Evolutionary conservation across 2,113 vertebrate genomes (phyloP), one percentile per base, ranked within the genome.

Genomic region (Podarcis raffonei): DNA sequence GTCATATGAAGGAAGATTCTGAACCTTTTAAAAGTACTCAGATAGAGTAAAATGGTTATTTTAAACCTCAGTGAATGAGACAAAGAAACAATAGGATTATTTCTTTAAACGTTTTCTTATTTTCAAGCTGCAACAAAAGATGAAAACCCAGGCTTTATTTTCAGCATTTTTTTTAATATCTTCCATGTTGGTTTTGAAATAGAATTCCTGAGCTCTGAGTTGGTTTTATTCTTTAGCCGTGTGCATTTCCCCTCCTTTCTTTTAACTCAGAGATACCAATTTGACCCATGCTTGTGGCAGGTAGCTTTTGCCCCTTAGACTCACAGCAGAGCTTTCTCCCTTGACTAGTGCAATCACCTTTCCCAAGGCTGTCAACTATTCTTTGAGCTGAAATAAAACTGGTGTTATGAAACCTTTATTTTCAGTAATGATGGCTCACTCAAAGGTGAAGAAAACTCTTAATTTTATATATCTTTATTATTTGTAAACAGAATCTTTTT

Each of bases 211-310:
- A 57, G 53, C 88, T 88, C 5, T 37, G 59, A 75, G 37, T 74
- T 89, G 86, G 35, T 84, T 32, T 59, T 90, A 76, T 89, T 91
- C 90, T 91, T 87, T 68, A 87, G 82, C 90, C 71, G 68, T 89
- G 25, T 91, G 85, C 79, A 87, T 85, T 87, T 87, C 1, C 90
- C 92, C 30, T 39, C 32, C 35, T 42, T 68, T 78, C 23, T 66
- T 81, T 76, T 37, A 89, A 0, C 89, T 84, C 42, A 39, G 79
- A 82, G 90, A 76, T 85, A 72, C 85, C 42, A 42, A 16, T 53
- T 75, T 75, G 30, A 53, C 0, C 0, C 66, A 90, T 86, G 69
- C 57, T 87, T 77, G 76, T 83, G 62, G 6, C 65, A 18, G 37
- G 35, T 66, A 82, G 62, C 57, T 66, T 37, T 66, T 82, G 57